phyloP scores from a whole-genome alignment of 2,888 invertebrate species.

The Limenitis camilla region DNA sequence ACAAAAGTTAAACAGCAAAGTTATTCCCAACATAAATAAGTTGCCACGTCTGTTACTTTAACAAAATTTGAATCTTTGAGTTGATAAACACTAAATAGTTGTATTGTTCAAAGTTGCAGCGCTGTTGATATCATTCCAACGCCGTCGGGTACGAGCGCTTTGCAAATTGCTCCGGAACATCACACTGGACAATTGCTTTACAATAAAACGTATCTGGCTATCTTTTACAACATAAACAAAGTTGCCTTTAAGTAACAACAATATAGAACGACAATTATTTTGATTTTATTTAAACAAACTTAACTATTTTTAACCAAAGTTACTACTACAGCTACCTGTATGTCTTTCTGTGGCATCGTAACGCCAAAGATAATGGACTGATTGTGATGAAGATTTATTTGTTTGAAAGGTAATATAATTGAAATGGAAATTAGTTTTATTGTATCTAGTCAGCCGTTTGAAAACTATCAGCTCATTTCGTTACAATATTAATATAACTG shows the following conservation, averaged over 20 bases:
- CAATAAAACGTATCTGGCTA: slow-evolving; percentile 17
- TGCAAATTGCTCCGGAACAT: slow-evolving; percentile 26
- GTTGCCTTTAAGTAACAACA: neutral
- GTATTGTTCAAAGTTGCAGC: slow-evolving; percentile 18
- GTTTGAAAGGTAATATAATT: too few species aligned
- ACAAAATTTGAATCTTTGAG: slow-evolving; percentile 21
- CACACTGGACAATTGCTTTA: slow-evolving; percentile 21
- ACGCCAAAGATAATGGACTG: too few species aligned
- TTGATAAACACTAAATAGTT: slow-evolving; percentile 25
- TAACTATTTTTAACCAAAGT: too few species aligned
- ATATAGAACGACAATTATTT: neutral
- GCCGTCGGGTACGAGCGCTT: slow-evolving; percentile 41
- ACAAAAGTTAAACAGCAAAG: neutral
- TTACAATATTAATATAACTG: neutral
- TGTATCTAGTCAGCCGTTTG: too few species aligned
- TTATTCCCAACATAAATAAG: neutral
- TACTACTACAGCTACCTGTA: too few species aligned
- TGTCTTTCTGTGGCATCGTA: too few species aligned
- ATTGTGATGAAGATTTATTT: too few species aligned
- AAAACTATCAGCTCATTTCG: too few species aligned
- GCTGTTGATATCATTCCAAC: slow-evolving; percentile 35
- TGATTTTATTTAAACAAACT: neutral
- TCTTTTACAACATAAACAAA: slow-evolving; percentile 1
- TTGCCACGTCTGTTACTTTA: slow-evolving; percentile 12
- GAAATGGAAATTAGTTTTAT: too few species aligned